phyloP scores from a whole-genome alignment of 1,140 invertebrate genomes.

The Glossosoma conforme region DNA sequence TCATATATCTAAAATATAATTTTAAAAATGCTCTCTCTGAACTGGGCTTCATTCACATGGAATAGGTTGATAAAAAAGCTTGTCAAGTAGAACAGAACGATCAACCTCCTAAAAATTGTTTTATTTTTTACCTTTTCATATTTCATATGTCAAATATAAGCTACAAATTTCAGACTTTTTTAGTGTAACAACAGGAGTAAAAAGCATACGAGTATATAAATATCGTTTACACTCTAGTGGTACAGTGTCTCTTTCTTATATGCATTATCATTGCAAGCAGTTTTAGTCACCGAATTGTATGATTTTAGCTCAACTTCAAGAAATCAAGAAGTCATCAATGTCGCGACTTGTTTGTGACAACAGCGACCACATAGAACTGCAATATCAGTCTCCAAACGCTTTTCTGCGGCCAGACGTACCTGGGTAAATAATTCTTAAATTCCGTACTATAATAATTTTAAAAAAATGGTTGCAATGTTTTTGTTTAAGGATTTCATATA shows the following conservation, averaged over 20 bases:
- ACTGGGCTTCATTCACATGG: no score
- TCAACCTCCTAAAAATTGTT: no score
- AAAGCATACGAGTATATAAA: no score
- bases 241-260: background rate
- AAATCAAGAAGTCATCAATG: conserved; percentile 67
- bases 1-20: no score
- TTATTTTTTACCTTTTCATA: background rate
- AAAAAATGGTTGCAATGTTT: background rate
- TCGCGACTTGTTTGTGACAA: conserved; percentile 76
- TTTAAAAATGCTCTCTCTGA: no score
- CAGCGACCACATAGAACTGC: conserved; percentile 57
- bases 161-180: background rate
- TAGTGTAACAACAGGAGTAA: no score
- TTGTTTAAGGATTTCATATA: background rate
- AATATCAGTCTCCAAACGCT: conserved; percentile 46
- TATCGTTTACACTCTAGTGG: no score
- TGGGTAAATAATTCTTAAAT: conserved; percentile 43
- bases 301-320: conserved; percentile 61
- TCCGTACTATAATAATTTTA: background rate
- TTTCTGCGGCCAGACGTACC: conserved; percentile 52
- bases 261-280: conserved; percentile 1
- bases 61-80: no score
- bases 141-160: background rate
- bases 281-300: conserved; percentile 21
- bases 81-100: no score